Percentiles rank a stretch among this genome's conserved stretches.
phyloP scores from a whole-genome alignment of 2,113 vertebrate genomes.

The Elaphurus davidianus region DNA sequence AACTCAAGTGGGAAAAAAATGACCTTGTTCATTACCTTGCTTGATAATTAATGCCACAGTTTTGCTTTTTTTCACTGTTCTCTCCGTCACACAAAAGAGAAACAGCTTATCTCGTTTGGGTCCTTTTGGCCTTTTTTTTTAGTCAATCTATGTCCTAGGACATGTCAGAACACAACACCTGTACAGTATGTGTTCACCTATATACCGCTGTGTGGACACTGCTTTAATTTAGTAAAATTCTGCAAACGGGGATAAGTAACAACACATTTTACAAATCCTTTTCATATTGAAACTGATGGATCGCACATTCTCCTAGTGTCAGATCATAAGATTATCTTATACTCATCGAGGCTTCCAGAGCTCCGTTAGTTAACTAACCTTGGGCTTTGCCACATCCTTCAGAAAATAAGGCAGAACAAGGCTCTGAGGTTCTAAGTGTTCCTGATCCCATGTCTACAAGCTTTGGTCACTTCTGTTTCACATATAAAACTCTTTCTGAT shows the following conservation, averaged over 20 bases:
- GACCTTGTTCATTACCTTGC: not conserved
- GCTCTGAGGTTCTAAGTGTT: too few relatives aligned
- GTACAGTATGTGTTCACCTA: fast-evolving
- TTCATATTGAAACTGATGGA: not conserved
- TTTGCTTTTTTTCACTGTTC: not conserved
- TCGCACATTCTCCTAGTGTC: not conserved
- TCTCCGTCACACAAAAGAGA: not conserved
- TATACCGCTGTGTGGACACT: fast-evolving
- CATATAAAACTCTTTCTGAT: not conserved
- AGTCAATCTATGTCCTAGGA: not conserved
- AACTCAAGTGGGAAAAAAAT: not conserved
- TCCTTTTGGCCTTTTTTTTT: not conserved
- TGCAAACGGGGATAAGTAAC: not conserved
- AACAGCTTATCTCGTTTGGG: not conserved
- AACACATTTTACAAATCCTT: not conserved
- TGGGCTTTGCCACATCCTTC: not conserved
- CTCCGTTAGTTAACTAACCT: not conserved
- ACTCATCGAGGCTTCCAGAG: not conserved
- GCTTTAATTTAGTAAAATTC: not conserved
- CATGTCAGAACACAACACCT: not conserved
- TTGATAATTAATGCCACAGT: not conserved
- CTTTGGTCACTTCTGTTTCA: not conserved
- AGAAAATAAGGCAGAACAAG: not conserved
- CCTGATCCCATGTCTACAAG: not conserved
- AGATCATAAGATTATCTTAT: not conserved